Conservation (phyloP, 1,140 invertebrate genomes). For the Drosophila melanica region DNA sequence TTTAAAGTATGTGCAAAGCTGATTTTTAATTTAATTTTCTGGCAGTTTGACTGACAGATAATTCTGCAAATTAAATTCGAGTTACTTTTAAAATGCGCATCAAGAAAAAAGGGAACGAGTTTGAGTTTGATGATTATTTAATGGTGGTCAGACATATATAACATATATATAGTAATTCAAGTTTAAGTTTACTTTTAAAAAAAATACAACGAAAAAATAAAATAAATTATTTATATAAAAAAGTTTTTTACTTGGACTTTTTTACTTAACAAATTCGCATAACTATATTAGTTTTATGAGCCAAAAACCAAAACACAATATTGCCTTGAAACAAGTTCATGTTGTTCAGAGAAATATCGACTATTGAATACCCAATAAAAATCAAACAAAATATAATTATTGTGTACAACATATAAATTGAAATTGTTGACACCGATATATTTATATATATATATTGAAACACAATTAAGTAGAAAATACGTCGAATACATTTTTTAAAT, state of each 20-base stretch:
- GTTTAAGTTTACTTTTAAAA: too few relatives aligned
- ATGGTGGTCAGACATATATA: too few relatives aligned
- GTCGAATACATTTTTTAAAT: too few relatives aligned
- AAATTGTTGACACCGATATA: neutral
- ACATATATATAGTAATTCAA: neutral
- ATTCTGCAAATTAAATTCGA: neutral
- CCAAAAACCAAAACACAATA: slow-evolving; percentile 34
- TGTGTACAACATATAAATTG: neutral
- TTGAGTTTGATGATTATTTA: neutral
- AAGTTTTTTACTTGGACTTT: neutral
- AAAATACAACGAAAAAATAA: neutral
- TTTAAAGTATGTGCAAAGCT: slow-evolving; percentile 57
- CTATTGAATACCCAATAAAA: slow-evolving; percentile 22
- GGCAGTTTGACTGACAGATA: slow-evolving; percentile 44
- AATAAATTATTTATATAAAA: neutral
- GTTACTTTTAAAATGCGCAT: too few relatives aligned
- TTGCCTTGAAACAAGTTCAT: neutral
- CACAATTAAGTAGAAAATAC: too few relatives aligned
- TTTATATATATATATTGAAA: too few relatives aligned
- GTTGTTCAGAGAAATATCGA: neutral
- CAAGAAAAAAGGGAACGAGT: neutral
- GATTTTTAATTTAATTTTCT: slow-evolving; percentile 66
- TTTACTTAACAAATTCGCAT: slow-evolving; percentile 46
- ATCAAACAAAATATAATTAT: too few relatives aligned
- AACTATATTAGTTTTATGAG: slow-evolving; percentile 53